A percentile compares a stretch with the other conserved stretches of the same genome.
phyloP scores from a whole-genome alignment of 2,113 vertebrate genomes.

The Ictidomys tridecemlineatus region DNA sequence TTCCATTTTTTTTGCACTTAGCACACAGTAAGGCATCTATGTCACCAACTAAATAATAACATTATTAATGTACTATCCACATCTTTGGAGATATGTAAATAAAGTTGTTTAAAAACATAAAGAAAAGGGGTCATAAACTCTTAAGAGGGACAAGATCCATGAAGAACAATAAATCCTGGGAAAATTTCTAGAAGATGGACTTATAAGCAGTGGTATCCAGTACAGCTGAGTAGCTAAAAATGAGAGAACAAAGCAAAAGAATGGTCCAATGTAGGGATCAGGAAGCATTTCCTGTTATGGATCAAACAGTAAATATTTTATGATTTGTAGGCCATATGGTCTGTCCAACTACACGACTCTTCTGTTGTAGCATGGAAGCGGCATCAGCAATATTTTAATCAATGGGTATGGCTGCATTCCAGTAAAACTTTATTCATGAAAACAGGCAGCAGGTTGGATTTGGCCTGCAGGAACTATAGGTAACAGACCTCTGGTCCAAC shows the following conservation, averaged over 20 bases:
- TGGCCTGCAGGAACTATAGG: neutral
- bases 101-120: slow-evolving; percentile 35
- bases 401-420: neutral
- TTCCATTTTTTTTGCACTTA: neutral
- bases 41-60: neutral
- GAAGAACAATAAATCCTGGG: neutral
- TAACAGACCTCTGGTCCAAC: neutral
- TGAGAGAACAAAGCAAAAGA: neutral
- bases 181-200: neutral
- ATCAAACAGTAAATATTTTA: neutral
- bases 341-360: neutral
- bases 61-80: neutral
- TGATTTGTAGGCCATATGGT: neutral
- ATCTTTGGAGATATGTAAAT: neutral
- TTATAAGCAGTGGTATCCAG: neutral
- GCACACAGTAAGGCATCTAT: neutral
- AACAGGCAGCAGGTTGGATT: neutral
- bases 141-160: neutral
- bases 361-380: neutral
- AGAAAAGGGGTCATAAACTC: neutral
- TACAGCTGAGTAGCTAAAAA: neutral
- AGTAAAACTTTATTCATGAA: neutral
- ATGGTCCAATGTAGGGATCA: neutral
- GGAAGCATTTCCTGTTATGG: neutral
- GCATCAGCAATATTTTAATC: neutral